These are phyloP conservation scores for Venustaconcha ellipsiformis DNA, from an alignment of 1,140 invertebrate species.

Conservation along the genomic window DNA sequence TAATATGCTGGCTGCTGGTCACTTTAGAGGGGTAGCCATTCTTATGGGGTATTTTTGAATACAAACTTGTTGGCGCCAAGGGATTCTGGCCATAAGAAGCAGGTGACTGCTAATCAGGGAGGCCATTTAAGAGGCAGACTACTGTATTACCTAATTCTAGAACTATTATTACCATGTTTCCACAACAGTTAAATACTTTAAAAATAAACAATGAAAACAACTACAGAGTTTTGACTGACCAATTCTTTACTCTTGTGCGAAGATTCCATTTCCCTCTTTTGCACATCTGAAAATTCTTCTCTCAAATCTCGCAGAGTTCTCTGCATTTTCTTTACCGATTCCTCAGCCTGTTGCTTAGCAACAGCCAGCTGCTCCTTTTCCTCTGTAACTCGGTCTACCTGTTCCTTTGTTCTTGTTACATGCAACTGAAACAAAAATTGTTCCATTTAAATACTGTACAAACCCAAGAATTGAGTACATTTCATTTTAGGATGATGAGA, in stretches of 20 bases:
- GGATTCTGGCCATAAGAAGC: too few relatives aligned
- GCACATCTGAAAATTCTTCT: constrained; percentile 78
- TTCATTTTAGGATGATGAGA: too few relatives aligned
- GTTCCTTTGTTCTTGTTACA: constrained; percentile 84
- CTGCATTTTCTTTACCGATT: constrained; percentile 81
- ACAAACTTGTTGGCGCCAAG: too few relatives aligned
- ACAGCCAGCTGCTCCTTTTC: constrained; percentile 79
- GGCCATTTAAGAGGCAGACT: too few relatives aligned
- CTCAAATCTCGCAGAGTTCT: constrained; percentile 78
- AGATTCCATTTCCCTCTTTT: constrained; percentile 80
- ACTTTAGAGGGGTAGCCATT: too few relatives aligned
- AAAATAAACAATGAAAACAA: background rate
- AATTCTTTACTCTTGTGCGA: constrained; percentile 73
- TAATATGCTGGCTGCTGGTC: too few relatives aligned
- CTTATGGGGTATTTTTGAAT: too few relatives aligned
- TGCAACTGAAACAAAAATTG: constrained; percentile 73
- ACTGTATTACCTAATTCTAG: too few relatives aligned
- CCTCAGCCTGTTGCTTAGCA: constrained; percentile 82
- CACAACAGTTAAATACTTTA: background rate
- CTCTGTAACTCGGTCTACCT: constrained; percentile 81
- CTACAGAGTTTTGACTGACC: constrained; percentile 43
- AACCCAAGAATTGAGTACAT: too few relatives aligned
- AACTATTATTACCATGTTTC: too few relatives aligned
- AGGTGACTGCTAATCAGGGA: too few relatives aligned
- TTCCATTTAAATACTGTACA: too few relatives aligned